phyloP scores from a whole-genome alignment of 2,797 vertebrate species.

The Enteromius anoplus region DNA sequence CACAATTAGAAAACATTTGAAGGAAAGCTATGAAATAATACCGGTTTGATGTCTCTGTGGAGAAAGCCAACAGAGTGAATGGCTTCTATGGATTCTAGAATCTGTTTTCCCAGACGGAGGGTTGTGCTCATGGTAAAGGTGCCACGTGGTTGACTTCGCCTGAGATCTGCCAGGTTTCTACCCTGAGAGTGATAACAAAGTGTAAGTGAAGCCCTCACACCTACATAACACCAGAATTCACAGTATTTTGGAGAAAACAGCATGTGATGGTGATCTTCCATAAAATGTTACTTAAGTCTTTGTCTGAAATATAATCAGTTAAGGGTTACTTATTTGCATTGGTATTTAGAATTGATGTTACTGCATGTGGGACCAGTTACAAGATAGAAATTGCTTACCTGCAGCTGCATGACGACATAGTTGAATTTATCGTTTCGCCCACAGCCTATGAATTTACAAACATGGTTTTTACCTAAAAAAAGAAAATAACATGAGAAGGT shows the following conservation, averaged over 20 bases:
- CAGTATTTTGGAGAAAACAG: background rate
- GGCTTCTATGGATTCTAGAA: constrained; percentile 96
- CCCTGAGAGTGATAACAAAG: constrained; percentile 75
- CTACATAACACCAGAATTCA: background rate
- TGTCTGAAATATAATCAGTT: background rate
- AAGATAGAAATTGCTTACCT: constrained; percentile 76
- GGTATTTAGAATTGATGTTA: background rate
- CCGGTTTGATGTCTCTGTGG: constrained; percentile 97
- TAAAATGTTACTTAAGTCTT: background rate
- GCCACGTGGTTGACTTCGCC: constrained; percentile 92
- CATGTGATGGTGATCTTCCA: background rate
- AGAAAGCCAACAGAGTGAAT: constrained; percentile 97
- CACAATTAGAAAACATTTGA: background rate
- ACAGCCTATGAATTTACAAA: constrained; percentile 97
- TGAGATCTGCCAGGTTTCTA: constrained; percentile 92
- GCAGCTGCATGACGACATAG: constrained; percentile 98
- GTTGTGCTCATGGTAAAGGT: constrained; percentile 98
- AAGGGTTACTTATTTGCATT: constrained; percentile 1
- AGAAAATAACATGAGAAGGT: constrained; percentile 28
- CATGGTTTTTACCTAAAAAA: constrained; percentile 85
- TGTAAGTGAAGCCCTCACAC: constrained; percentile 2
- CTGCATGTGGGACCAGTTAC: background rate
- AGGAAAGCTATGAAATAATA: constrained; percentile 68
- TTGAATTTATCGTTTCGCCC: constrained; percentile 98
- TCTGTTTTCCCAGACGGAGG: constrained; percentile 93